Base-by-base conservation (phyloP, 2,888 invertebrate species). In the Mesorhabditis sp. region DNA sequence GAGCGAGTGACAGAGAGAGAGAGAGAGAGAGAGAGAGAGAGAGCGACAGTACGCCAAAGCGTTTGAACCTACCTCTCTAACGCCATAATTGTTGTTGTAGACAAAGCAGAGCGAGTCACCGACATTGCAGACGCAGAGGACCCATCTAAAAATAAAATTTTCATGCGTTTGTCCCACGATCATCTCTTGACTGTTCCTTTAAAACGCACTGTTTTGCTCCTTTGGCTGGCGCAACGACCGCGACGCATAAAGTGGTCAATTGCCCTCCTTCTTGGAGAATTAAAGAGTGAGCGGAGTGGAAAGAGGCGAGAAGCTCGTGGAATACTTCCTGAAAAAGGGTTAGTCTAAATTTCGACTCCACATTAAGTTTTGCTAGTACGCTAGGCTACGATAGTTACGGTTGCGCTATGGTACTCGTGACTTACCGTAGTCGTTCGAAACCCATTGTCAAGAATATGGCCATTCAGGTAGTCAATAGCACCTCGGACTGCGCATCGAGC, bases 81-180 rank as follows among this genome's bases (percentile, higher is more conserved):
- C 91, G n/a, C 93, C 93, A 85, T 89, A 86, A 83, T 90, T 90
- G 7, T 90, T 90, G 80, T 89, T 89, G 87, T 92, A 93, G 70
- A 94, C 91, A 85, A 93, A 94, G n/a, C 92, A 93, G 76, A 93
- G 88, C 65, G 92, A 92, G 86, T 94, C 93, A 0, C 93, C 93
- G 41, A 94, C 93, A 86, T 93, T 94, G 85, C 93, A 93, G 66
- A 91, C 91, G 86, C 93, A 93, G 61, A 92, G 92, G 65, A 92
- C 88, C 85, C 86, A 89, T 75, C 88, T 75, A 67, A 45, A 74
- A 58, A 41, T 13, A 50, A 13, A n/a, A n/a, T n/a, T n/a, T n/a
- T n/a, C n/a, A n/a, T n/a, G n/a, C n/a, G n/a, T n/a, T n/a, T n/a
- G n/a, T n/a, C n/a, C n/a, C n/a, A 10, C 13, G 50, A 50, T 50